Conservation (phyloP, 2,797 vertebrate genomes). For the Neosilurus mollespiculum region DNA sequence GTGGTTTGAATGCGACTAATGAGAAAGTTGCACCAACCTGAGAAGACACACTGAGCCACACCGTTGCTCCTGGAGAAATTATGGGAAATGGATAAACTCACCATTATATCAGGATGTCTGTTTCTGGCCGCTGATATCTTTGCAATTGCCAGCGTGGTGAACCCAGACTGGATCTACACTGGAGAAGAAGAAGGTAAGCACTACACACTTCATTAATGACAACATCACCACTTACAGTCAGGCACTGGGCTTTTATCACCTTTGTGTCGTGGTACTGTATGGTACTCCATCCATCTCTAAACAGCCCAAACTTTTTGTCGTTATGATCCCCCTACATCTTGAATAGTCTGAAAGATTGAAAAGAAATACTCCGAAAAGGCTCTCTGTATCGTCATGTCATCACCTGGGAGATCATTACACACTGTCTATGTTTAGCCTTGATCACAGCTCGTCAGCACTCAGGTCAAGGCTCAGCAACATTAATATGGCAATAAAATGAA, state of each 20-base stretch:
- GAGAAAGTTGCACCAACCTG: slow-evolving; percentile 34
- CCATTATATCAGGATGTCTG: slow-evolving; percentile 95
- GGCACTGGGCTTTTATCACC: background rate
- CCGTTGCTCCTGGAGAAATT: slow-evolving; percentile 18
- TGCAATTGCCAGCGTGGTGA: slow-evolving; percentile 93
- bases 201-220: background rate
- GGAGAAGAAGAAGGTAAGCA: slow-evolving; percentile 85
- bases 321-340: background rate
- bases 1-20: background rate
- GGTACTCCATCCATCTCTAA: no score
- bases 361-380: background rate
- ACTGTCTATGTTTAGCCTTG: no score
- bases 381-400: background rate
- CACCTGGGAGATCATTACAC: no score
- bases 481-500: no score
- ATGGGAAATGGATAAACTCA: slow-evolving; percentile 92
- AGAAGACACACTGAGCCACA: background rate
- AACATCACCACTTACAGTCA: background rate
- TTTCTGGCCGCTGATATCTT: slow-evolving; percentile 95
- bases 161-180: slow-evolving; percentile 96
- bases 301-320: background rate
- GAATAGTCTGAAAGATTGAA: background rate
- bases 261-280: no score
- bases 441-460: no score
- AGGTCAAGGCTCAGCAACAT: no score